Evolutionary conservation across 2,888 invertebrate species (phyloP), one percentile per base, ranked within the genome.

Genomic region (Chymomyza amoena): DNA sequence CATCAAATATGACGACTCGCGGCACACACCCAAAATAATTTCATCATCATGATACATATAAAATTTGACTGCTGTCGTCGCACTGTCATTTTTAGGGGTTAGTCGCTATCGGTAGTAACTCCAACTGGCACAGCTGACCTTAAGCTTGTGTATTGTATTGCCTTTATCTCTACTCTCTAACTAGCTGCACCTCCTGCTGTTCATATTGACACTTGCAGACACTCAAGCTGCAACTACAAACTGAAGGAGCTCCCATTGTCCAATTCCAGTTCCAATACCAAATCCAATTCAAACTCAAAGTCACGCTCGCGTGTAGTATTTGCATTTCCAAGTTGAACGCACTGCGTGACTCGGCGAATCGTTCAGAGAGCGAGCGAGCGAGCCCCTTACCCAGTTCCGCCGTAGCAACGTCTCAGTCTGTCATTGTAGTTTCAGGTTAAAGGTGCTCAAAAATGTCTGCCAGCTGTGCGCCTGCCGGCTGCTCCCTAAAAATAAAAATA

Each of bases 11-110:
- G 64, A 65, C 74, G 65, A 65, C 74, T 65, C 56, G 70, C 60
- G 20, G 67, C 69, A 81, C 87, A 85, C 87, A 76, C 85, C 84
- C 80, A 81, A 84, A 78, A 73, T 69, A 59, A 80, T 73, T 76
- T 76, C 73, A 76, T 64, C 76, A 70, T 62, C 39, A 72, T 7
- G 32, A 32, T 32, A 68, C 86, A 76, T 87, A 82, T 80, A 70
- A 79, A 66, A 79, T 86, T 75, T 73, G 36, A 61, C 64, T 56
- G 66, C 59, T 61, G 18, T 10, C 39, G 39, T 45, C 39, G 13
- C 39, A 45, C 13, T 15, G 1, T 45, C 39, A 45, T 32, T 54
- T 75, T 71, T 63, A 73, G 82, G 82, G 83, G 87, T 80, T 76
- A 45, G 39, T 45, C 39, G 39, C 63, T 32, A 45, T 54, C 69